A percentile compares a stretch with the other conserved stretches of the same genome.
Evolutionary conservation across 2,113 vertebrate species (phyloP).

Genomic region (Sturnira hondurensis): DNA sequence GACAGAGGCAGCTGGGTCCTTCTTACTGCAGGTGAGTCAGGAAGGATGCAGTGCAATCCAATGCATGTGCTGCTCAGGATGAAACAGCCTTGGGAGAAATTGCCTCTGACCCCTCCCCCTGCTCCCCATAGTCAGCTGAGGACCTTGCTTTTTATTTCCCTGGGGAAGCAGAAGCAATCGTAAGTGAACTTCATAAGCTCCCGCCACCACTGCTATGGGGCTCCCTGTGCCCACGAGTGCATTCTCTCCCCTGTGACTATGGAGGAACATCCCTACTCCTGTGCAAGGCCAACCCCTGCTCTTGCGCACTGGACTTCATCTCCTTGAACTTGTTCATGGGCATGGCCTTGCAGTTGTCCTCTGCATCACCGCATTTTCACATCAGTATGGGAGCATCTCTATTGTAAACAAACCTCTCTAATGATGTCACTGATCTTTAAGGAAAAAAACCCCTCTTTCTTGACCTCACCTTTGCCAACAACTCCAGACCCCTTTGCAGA

Average conservation of each 20-base stretch:
- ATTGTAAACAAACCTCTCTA: no score
- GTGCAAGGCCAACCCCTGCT: no score
- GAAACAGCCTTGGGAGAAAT: background rate
- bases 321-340: background rate
- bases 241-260: background rate
- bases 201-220: background rate
- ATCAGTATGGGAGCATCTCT: accelerated
- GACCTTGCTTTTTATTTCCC: background rate
- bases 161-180: background rate
- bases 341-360: background rate
- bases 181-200: background rate
- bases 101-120: background rate
- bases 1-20: background rate
- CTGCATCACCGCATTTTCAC: background rate
- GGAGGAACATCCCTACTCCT: background rate
- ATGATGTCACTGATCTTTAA: background rate
- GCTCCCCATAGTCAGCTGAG: background rate
- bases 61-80: background rate
- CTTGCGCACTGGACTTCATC: accelerated
- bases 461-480: background rate
- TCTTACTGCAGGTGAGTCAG: background rate
- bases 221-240: background rate
- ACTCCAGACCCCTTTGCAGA: background rate
- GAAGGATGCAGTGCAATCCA: background rate
- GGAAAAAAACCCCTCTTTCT: background rate